Evolutionary conservation across 2,113 vertebrate species (phyloP), one percentile per base, ranked within the genome.

Genomic region (Perca schrenkii): DNA sequence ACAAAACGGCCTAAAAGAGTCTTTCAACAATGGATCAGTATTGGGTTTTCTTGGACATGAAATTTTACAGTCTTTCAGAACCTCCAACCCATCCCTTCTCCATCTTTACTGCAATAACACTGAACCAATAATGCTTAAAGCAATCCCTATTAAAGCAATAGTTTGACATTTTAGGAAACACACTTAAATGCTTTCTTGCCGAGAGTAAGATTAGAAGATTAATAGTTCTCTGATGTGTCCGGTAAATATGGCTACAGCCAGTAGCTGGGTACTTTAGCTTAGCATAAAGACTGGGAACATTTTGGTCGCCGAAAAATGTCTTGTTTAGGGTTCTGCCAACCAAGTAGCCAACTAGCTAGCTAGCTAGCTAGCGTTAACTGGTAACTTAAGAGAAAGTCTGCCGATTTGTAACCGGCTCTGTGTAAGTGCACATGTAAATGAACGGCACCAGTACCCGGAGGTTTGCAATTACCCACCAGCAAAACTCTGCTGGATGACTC

Each of bases 231-330:
- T 63, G 36, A n/a, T 22, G 28, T 49, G 60, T 80, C 10, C 2
- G 1, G n/a, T 67, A 62, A 57, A 63, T 68, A 28, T 52, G 14
- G 40, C 62, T 36, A 4, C 17, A 43, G 19, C 11, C 31, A 76
- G 19, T 62, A 25, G 19, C 19, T 17, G 5, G 15, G 16, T n/a
- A 47, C 25, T 57, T 68, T 63, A 50, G 49, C 62, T 56, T 49
- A 66, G n/a, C 50, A 57, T 66, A 43, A 72, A 62, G 46, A 70
- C 65, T 71, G 7, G 12, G 63, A 65, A 64, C 8, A 2, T 40
- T 40, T 40, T 8, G 40, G 8, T 40, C 8, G 8, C 8, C 8
- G 40, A 40, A 40, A 40, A 40, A 40, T 40, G 40, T 40, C 40
- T 40, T 40, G 40, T 40, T 40, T 8, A 10, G 36, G 8, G 8